A percentile compares a stretch with the other conserved stretches of the same genome.
These are phyloP conservation scores for Cryptophagus acutangulus DNA, from an alignment of 2,888 invertebrate species.

Conservation along the genomic window DNA sequence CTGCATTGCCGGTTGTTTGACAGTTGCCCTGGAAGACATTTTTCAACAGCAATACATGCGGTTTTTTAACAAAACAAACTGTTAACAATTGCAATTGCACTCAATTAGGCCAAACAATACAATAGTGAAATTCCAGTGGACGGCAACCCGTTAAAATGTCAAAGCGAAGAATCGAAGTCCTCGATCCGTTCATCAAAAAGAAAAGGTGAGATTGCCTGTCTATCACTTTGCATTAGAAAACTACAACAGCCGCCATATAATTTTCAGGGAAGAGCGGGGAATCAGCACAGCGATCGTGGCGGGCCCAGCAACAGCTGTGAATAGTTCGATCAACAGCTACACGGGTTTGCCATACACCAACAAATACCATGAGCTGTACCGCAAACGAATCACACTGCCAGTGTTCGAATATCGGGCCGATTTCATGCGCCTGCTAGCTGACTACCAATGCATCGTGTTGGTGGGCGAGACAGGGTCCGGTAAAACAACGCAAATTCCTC, in stretches of 20 bases:
- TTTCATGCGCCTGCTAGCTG: slow-evolving; percentile 89
- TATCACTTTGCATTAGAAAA: neutral
- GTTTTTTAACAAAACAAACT: too few species aligned
- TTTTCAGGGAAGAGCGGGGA: slow-evolving; percentile 60
- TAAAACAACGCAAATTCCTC: slow-evolving; percentile 99
- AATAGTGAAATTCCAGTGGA: too few species aligned
- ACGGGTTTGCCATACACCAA: slow-evolving; percentile 81
- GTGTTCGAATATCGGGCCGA: slow-evolving; percentile 97
- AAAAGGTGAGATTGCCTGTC: slow-evolving; percentile 58
- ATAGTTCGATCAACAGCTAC: slow-evolving; percentile 66
- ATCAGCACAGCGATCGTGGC: slow-evolving; percentile 37
- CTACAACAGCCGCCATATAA: slow-evolving; percentile 12
- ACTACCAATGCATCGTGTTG: slow-evolving; percentile 90
- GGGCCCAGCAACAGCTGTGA: slow-evolving; percentile 42
- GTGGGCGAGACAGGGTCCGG: slow-evolving; percentile 99
- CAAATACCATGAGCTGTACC: slow-evolving; percentile 81
- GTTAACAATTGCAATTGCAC: too few species aligned
- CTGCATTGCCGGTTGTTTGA: neutral
- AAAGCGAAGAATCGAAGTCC: slow-evolving; percentile 80
- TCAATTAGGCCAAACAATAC: too few species aligned
- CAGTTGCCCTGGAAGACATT: neutral
- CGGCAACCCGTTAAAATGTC: slow-evolving; percentile 60
- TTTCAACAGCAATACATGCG: neutral
- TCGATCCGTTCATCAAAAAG: slow-evolving; percentile 76
- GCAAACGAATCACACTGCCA: slow-evolving; percentile 85